phyloP scores from a whole-genome alignment of 2,113 vertebrate species.

The Semnornis frantzii region DNA sequence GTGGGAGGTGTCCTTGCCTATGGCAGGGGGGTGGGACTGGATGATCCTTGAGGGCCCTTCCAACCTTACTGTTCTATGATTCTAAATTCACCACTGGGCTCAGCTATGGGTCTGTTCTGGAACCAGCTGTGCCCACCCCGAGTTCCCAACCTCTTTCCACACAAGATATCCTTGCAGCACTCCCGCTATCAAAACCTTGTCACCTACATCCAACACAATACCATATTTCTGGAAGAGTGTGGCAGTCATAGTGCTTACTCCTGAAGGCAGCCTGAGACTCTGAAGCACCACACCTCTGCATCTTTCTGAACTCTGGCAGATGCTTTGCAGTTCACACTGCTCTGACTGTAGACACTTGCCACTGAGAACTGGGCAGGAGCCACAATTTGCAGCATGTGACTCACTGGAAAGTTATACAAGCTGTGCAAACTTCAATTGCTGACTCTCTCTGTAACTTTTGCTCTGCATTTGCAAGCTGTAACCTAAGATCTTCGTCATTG shows the following conservation, averaged over 20 bases:
- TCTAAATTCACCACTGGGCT: accelerated
- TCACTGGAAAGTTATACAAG: not conserved
- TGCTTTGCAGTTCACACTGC: not conserved
- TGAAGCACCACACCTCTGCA: not conserved
- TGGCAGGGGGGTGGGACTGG: no score
- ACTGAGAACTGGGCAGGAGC: not conserved
- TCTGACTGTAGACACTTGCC: not conserved
- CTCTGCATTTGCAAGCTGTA: not conserved
- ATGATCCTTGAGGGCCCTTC: no score
- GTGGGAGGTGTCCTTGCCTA: no score
- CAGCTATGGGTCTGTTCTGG: not conserved
- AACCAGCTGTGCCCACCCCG: not conserved
- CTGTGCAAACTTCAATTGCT: not conserved
- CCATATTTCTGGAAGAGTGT: not conserved
- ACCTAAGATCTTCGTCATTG: not conserved
- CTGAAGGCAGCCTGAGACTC: not conserved
- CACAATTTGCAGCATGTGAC: not conserved
- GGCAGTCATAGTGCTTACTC: not conserved
- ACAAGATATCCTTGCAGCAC: not conserved
- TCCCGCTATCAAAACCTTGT: not conserved
- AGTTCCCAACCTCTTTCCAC: not conserved
- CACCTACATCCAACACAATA: not conserved
- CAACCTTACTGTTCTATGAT: no score
- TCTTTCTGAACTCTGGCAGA: not conserved
- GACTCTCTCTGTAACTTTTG: not conserved